Evolutionary conservation across 1,140 invertebrate species (phyloP), one percentile per base, ranked within the genome.

Genomic region (Euura saliciscinereae): DNA sequence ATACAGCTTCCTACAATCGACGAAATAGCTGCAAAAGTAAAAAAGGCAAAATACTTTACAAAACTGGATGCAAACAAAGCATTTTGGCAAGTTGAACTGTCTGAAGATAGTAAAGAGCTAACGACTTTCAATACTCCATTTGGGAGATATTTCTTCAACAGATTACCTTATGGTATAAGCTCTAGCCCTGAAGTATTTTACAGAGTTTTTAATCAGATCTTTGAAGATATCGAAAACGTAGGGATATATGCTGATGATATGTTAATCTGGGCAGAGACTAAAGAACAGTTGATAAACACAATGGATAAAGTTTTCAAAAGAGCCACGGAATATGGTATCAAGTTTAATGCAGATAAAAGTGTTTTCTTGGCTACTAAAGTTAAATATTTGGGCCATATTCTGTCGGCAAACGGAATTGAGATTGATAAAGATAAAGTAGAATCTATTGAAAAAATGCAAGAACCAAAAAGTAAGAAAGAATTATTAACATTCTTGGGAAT

Each of bases 1-100:
- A 84, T 80, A 78, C 79, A 81, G 44, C 73, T 89, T 42, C 85
- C 85, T 5, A 88, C 82, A 4, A 72, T 87, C 66, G 85, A 89
- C 13, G 84, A 88, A 75, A 79, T 89, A 8, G 80, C 79, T 13
- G 43, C 74, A 6, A 74, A 78, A 43, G 51, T 78, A 68, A 65
- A 2, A 6, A 73, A 72, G 66, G 68, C 77, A 28, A 76, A 71
- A 51, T 44, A 75, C 43, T 85, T 86, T 71, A 78, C 78, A 0
- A 82, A 74, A 59, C 64, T 86, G 13, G 85, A 87, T 73, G 78
- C 79, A 1, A 69, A 77, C 51, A 71, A 75, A 44, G 82, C 75
- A 11, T 85, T 87, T 78, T 86, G 80, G 78, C 75, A 83, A 69
- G 73, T 87, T 13, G 68, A 75, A 42, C 74, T 88, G 4, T 68